phyloP scores from a whole-genome alignment of 2,113 vertebrate genomes.

The Perognathus longimembris region DNA sequence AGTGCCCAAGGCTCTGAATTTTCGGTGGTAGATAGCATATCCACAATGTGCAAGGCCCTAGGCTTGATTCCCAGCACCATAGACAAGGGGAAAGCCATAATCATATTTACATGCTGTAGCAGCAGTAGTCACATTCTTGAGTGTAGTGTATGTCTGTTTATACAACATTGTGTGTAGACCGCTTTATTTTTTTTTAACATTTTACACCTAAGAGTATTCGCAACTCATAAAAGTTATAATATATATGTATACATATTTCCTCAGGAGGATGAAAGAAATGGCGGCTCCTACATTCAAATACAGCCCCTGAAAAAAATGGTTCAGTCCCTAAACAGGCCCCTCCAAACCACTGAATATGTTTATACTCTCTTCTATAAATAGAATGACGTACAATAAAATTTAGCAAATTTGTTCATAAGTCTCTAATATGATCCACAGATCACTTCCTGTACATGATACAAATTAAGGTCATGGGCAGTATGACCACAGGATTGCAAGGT shows the following conservation, averaged over 20 bases:
- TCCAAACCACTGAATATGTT: neutral
- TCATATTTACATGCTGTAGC: neutral
- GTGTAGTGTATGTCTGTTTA: neutral
- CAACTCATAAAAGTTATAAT: neutral
- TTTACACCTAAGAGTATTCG: neutral
- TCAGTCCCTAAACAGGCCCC: neutral
- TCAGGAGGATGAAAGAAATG: neutral
- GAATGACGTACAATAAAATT: neutral
- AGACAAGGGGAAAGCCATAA: neutral
- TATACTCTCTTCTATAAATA: neutral
- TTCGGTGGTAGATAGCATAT: neutral
- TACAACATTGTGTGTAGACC: too few relatives aligned
- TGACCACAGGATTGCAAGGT: neutral
- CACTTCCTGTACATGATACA: constrained; percentile 9
- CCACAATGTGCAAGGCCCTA: neutral
- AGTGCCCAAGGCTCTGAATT: too few relatives aligned
- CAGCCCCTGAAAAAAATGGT: neutral
- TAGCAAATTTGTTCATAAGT: constrained; percentile 12
- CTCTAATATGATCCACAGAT: neutral
- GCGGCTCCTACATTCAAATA: neutral
- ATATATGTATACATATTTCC: neutral
- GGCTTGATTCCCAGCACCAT: neutral
- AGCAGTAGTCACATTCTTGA: neutral
- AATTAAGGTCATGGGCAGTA: neutral
- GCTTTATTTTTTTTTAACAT: neutral